These are phyloP conservation scores for Erpornis zantholeuca DNA, from an alignment of 2,113 vertebrate species.

Conservation along the genomic window DNA sequence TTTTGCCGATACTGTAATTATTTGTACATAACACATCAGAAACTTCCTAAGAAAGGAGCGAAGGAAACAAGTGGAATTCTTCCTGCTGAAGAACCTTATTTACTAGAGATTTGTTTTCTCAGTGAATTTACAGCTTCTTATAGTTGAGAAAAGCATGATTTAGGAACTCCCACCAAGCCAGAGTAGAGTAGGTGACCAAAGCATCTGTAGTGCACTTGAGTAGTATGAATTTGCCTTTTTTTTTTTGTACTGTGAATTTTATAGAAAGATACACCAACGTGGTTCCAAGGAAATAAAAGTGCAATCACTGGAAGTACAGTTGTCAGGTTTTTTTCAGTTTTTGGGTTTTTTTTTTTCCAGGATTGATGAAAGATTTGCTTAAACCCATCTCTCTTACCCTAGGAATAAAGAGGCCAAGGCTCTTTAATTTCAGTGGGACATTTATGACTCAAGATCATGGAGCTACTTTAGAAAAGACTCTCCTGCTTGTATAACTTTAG, in stretches of 20 bases:
- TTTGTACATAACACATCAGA: not conserved
- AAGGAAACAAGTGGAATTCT: not conserved
- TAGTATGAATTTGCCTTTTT: not conserved
- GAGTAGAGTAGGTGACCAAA: not conserved
- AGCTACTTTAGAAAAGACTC: not conserved
- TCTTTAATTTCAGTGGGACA: not conserved
- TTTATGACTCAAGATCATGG: not conserved
- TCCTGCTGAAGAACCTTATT: not conserved
- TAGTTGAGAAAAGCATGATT: not conserved
- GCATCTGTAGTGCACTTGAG: not conserved
- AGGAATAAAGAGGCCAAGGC: not conserved
- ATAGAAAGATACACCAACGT: not conserved
- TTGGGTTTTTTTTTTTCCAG: not conserved
- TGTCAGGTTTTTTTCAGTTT: not conserved
- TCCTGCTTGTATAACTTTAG: not conserved
- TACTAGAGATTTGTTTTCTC: not conserved
- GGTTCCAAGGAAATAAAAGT: conserved; percentile 33
- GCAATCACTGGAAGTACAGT: not conserved
- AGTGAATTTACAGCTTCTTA: not conserved
- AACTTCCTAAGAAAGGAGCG: not conserved
- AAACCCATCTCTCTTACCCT: not conserved
- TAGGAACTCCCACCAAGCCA: not conserved
- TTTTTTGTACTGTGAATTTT: conserved; percentile 1
- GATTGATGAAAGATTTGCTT: not conserved
- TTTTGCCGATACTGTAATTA: not conserved